Conservation (phyloP, 2,888 invertebrate genomes). For the Chromoteleia sp. region DNA sequence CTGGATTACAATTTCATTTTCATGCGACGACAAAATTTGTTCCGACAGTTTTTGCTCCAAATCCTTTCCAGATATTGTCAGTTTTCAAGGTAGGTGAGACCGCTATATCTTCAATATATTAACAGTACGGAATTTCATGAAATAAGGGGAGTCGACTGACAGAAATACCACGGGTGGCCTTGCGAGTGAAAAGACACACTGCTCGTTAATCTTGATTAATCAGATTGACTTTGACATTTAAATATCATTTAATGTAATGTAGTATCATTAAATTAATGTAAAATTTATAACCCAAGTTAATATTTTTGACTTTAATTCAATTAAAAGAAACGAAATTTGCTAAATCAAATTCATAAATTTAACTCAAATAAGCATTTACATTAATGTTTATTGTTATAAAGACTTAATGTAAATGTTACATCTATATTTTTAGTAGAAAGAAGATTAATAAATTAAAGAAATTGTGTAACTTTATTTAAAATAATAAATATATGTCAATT, state of each 20-base stretch:
- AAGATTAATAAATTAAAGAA: too few relatives aligned
- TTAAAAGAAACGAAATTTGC: too few relatives aligned
- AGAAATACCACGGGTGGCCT: conserved; percentile 16
- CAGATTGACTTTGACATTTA: conserved; percentile 2
- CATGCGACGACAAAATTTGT: conserved; percentile 9
- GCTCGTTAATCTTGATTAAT: conserved; percentile 22
- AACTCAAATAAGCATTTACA: too few relatives aligned
- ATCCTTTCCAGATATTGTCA: conserved; percentile 20
- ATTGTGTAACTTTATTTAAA: background rate
- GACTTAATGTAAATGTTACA: too few relatives aligned
- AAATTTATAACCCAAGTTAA: background rate
- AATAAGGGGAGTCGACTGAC: conserved; percentile 1
- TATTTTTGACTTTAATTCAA: too few relatives aligned
- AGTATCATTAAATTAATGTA: background rate
- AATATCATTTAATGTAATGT: background rate
- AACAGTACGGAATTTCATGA: conserved; percentile 6
- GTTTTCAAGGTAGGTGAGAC: conserved; percentile 13
- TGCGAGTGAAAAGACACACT: background rate
- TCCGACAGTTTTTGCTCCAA: conserved; percentile 13
- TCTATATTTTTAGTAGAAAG: too few relatives aligned
- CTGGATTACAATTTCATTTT: background rate
- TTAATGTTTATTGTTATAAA: too few relatives aligned
- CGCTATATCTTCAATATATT: conserved; percentile 2
- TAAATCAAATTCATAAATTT: too few relatives aligned
- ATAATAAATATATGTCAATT: background rate